Evolutionary conservation across 2,888 invertebrate species (phyloP).

Genomic region (Troides oblongomaculatus): DNA sequence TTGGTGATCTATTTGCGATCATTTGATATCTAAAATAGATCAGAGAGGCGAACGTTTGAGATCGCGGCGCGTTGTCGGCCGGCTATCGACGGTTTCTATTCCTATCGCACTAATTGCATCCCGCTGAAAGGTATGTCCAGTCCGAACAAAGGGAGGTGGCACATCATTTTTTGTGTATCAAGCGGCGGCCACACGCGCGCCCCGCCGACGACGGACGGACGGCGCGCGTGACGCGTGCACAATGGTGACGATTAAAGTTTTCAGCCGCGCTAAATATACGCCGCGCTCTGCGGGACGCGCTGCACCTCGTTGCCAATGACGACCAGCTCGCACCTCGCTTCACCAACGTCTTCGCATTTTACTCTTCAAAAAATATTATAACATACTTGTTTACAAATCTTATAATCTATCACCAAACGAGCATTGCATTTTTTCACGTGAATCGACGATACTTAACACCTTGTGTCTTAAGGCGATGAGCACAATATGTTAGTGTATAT

Average conservation of each 20-base stretch:
- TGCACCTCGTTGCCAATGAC: constrained; percentile 9
- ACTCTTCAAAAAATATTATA: neutral
- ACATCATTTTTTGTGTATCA: constrained; percentile 74
- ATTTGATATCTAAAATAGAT: constrained; percentile 78
- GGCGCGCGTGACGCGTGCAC: constrained; percentile 62
- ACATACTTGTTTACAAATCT: neutral
- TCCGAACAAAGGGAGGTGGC: constrained; percentile 77
- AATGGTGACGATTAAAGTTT: constrained; percentile 74
- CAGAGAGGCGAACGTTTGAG: constrained; percentile 70
- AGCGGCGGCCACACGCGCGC: constrained; percentile 75
- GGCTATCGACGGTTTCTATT: constrained; percentile 75
- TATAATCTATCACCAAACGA: too few species aligned
- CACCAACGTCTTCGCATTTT: constrained; percentile 20
- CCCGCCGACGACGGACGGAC: constrained; percentile 66
- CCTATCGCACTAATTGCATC: constrained; percentile 77
- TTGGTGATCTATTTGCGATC: constrained; percentile 55
- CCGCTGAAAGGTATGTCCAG: constrained; percentile 79
- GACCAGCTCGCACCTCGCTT: constrained; percentile 30
- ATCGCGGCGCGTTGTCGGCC: constrained; percentile 67
- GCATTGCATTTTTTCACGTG: too few species aligned
- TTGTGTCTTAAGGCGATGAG: too few species aligned
- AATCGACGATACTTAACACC: too few species aligned
- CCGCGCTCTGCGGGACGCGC: constrained; percentile 37
- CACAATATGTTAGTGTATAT: too few species aligned
- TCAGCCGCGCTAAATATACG: constrained; percentile 74